A percentile compares a stretch with the other conserved stretches of the same genome.
These are phyloP conservation scores for Glaucomys volans DNA, from an alignment of 2,113 vertebrate species.

Conservation along the genomic window DNA sequence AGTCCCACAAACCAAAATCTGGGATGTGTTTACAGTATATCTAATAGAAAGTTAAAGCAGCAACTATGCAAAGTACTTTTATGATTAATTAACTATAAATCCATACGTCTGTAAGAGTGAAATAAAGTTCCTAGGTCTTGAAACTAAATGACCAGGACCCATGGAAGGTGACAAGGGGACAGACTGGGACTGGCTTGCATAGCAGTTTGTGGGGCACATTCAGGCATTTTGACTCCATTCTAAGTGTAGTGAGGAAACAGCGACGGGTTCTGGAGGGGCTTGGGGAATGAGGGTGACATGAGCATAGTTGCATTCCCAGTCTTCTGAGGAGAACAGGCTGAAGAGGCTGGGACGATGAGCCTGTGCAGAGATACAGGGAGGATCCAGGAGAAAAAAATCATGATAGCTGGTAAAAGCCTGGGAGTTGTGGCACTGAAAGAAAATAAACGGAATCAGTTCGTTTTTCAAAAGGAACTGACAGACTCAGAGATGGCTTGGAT, in stretches of 20 bases:
- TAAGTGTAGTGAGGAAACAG: neutral
- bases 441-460: neutral
- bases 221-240: neutral
- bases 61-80: neutral
- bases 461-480: neutral
- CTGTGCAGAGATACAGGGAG: accelerated
- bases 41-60: neutral
- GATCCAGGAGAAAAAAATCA: neutral
- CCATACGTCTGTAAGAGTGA: neutral
- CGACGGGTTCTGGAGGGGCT: accelerated
- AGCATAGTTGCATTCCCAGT: neutral
- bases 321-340: neutral
- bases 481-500: neutral
- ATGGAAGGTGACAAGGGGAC: too few relatives aligned
- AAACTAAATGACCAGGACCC: neutral
- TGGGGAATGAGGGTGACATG: too few relatives aligned
- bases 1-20: neutral
- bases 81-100: neutral
- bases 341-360: neutral
- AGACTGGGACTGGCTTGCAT: too few relatives aligned
- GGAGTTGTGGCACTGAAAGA: neutral
- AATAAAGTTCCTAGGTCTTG: neutral
- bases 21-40: neutral
- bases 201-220: neutral
- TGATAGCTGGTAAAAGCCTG: accelerated